A percentile compares a stretch with the other conserved stretches of the same genome.
Conservation (phyloP, 2,113 vertebrate genomes). For the Pantherophis guttatus region DNA sequence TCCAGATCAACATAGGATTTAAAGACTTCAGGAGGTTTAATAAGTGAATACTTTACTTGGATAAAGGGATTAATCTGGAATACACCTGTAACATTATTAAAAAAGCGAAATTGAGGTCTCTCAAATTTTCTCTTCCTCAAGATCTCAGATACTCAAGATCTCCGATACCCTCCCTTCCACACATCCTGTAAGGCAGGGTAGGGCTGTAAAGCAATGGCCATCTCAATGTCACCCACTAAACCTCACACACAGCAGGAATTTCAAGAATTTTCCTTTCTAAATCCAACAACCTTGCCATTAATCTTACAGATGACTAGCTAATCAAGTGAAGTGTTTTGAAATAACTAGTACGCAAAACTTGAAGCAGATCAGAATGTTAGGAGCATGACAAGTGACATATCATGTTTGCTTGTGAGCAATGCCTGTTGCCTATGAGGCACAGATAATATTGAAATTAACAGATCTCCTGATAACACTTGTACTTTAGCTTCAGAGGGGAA, state of each 20-base stretch:
- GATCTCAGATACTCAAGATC: neutral
- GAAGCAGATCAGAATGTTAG: neutral
- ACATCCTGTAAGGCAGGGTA: neutral
- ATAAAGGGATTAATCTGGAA: conserved; percentile 64
- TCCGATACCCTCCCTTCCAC: neutral
- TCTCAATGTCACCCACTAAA: neutral
- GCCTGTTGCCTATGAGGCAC: neutral
- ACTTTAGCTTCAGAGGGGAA: neutral
- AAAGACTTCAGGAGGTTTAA: conserved; percentile 59
- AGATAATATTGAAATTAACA: neutral
- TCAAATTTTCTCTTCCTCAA: neutral
- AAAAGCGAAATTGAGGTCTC: neutral
- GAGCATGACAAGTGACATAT: neutral
- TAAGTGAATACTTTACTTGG: conserved; percentile 65
- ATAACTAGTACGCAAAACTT: neutral
- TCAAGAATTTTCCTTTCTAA: neutral
- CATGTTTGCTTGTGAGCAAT: neutral
- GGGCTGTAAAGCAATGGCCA: neutral
- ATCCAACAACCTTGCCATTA: neutral
- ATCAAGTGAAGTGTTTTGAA: neutral
- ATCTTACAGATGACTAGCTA: neutral
- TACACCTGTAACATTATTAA: conserved; percentile 50
- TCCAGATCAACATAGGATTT: conserved; percentile 64
- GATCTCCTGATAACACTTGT: neutral
- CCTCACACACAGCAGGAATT: neutral